Base-by-base conservation (phyloP, 1,140 invertebrate species). In the Coptotermes formosanus region DNA sequence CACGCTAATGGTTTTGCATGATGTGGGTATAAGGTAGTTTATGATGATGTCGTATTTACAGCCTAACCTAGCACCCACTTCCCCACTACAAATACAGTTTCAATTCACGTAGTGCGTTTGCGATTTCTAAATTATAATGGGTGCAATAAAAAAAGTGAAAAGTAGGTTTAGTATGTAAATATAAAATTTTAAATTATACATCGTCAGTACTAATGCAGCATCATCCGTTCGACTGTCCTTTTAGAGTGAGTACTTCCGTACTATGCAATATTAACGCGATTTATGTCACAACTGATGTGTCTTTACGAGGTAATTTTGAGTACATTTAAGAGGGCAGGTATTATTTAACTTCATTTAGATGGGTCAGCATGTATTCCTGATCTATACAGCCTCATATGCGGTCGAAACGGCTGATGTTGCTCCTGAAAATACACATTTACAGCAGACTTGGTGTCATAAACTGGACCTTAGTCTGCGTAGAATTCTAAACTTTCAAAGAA, bases 91-190 rank as follows among this genome's bases (percentile, higher is more conserved):
- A 75, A 75, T 30, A 75, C 4, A 75, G 14, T 75, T n/a, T 75
- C 64, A 75, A 30, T 75, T 75, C 64, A 75, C 64, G 30, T 75
- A 75, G 64, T 75, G 64, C 64, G 7, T 75, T 75, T 75, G 64
- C 64, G n/a, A 75, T 25, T 75, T 55, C 7, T 8, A 30, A 30
- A 75, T 75, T 30, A 30, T 75, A 75, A 75, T 75, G 0, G 25
- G 8, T n/a, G n/a, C 14, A 75, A 30, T 30, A 75, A 75, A 55
- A 38, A 38, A 8, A 30, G 25, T 75, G 64, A n/a, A 75, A 75
- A 30, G 64, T 75, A 75, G 64, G 64, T 75, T 75, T 14, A 30
- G 0, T 30, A 75, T 30, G 64, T 11, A n/a, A 75, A 75, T 75
- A 30, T 75, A 75, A n/a, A 75, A 14, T 75, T n/a, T n/a, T 30